Base-by-base conservation (phyloP, 2,113 vertebrate genomes). In the Bujurquina vittata region DNA sequence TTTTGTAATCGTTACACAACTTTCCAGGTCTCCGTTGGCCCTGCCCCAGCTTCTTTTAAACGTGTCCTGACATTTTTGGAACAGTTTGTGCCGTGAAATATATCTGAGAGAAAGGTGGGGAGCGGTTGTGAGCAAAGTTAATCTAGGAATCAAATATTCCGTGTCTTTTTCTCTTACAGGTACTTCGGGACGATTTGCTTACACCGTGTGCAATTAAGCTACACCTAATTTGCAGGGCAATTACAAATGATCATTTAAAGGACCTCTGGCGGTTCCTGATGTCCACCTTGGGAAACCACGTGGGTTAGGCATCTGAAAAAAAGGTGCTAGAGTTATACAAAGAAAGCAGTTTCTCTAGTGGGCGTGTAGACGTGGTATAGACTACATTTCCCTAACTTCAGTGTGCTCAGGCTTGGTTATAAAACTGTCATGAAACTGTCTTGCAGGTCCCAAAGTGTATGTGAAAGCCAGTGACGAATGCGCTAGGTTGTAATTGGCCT, bases 381-480 rank as follows among this genome's bases (percentile, higher is more conserved):
- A n/a, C 46, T 72, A 65, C 37, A 77, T 83, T 29, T 74, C 43
- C 33, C 55, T 75, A n/a, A 63, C 43, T 86, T 46, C 29, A 62
- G 75, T 84, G 76, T 58, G 69, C 72, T 84, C 79, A 67, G 55
- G 20, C 59, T 57, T 56, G 75, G 29, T 80, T 81, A 75, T 84
- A 88, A 89, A 90, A 72, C 58, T 62, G 69, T 61, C 56, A n/a
- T 26, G 55, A 85, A 77, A 15, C 56, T 62, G 62, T 29, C 63
- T 88, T 46, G 31, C 43, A 61, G 84, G 20, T 11, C 54, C 73
- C 52, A 73, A 55, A 77, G 23, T 80, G 33, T 77, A 23, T 60
- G 83, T 77, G 79, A 85, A 83, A 78, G 79, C 63, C 74, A 57
- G 57, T 75, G 87, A 86, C 84, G 75, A 81, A 84, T 83, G 80